Evolutionary conservation across 2,113 vertebrate species (phyloP).

Genomic region (Panthera uncia): DNA sequence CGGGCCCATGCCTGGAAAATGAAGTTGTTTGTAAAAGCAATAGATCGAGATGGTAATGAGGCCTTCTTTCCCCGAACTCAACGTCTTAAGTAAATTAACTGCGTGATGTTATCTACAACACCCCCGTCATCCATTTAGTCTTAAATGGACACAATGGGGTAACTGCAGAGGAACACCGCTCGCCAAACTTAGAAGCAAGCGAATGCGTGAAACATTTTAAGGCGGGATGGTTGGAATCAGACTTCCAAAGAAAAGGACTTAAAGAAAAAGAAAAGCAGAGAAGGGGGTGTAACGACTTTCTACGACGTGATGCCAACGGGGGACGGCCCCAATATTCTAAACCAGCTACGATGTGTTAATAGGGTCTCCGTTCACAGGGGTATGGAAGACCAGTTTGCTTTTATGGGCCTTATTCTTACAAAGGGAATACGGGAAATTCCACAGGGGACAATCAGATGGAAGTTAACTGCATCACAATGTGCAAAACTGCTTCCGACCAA

Average conservation of each 20-base stretch:
- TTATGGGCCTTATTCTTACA: not conserved
- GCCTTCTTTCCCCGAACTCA: not conserved
- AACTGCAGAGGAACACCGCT: not conserved
- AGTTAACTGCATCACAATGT: not conserved
- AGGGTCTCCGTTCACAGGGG: not conserved
- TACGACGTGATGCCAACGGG: not conserved
- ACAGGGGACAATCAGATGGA: not conserved
- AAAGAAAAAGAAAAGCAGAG: fast-evolving
- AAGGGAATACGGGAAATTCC: not conserved
- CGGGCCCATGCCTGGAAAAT: fast-evolving
- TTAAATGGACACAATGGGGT: no score
- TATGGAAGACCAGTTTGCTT: fast-evolving
- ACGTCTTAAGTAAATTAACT: not conserved
- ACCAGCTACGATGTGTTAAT: not conserved
- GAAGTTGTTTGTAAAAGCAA: not conserved
- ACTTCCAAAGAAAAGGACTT: not conserved
- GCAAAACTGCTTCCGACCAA: not conserved
- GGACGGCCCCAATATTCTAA: not conserved
- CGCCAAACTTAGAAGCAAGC: not conserved
- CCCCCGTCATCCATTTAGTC: no score
- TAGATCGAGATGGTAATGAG: not conserved
- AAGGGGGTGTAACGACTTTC: fast-evolving
- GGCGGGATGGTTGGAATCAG: no score
- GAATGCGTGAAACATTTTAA: not conserved
- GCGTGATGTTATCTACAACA: fast-evolving